Conservation (phyloP, 2,888 invertebrate species). For the Melanotus villosus region DNA sequence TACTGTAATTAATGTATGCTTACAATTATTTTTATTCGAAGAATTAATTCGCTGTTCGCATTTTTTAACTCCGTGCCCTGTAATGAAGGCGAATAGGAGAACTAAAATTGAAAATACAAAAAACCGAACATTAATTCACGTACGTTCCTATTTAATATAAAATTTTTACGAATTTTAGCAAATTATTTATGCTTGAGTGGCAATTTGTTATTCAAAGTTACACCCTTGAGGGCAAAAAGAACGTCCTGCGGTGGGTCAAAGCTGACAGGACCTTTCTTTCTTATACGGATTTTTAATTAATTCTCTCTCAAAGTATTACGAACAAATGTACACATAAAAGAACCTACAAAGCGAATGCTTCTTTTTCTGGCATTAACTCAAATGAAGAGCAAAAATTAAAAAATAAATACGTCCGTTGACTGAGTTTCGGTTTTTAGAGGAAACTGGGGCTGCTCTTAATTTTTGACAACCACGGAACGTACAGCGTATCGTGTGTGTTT, state of each 20-base stretch:
- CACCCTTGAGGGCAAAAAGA: constrained; percentile 29
- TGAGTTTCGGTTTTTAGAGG: too few species aligned
- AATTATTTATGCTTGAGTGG: constrained; percentile 31
- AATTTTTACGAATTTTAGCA: constrained; percentile 38
- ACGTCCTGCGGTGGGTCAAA: constrained; percentile 23
- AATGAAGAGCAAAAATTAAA: too few species aligned
- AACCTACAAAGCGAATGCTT: not conserved
- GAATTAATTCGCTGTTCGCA: constrained; percentile 30
- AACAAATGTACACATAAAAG: constrained; percentile 7
- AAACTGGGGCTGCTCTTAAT: too few species aligned
- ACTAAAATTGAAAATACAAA: constrained; percentile 16
- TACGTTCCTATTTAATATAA: constrained; percentile 28
- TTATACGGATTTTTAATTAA: constrained; percentile 28
- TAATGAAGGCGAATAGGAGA: not conserved
- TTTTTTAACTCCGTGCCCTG: constrained; percentile 16
- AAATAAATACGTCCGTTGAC: too few species aligned
- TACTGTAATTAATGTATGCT: constrained; percentile 43
- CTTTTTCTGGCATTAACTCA: not conserved
- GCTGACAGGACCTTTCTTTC: constrained; percentile 27
- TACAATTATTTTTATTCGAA: constrained; percentile 38
- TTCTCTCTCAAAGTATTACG: constrained; percentile 17
- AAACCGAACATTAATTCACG: not conserved
- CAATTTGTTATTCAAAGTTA: constrained; percentile 38
- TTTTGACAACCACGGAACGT: too few species aligned
- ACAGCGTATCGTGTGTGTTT: too few species aligned